Conservation (phyloP, 2,888 invertebrate genomes). For the Lasioglossum calceatum region DNA sequence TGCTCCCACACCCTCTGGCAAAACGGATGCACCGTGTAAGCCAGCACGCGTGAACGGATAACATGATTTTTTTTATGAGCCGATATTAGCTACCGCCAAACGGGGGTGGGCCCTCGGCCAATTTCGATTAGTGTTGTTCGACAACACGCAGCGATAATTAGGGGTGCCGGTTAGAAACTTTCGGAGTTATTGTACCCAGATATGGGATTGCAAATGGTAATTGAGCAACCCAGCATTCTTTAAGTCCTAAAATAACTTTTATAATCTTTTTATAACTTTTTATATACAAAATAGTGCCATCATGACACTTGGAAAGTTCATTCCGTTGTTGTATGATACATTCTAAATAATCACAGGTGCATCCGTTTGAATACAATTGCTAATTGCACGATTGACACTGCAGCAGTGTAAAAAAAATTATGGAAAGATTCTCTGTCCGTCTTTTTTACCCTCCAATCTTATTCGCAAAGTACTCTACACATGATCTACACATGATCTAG, state of each 20-base stretch:
- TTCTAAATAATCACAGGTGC: neutral
- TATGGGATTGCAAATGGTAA: too few relatives aligned
- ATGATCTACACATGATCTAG: neutral
- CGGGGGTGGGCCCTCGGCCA: neutral
- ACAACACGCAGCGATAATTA: neutral
- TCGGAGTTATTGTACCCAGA: neutral
- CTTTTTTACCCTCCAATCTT: neutral
- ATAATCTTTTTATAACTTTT: too few relatives aligned
- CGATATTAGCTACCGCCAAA: conserved; percentile 21
- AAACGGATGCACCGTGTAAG: conserved; percentile 50
- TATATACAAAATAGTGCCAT: too few relatives aligned
- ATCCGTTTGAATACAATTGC: neutral
- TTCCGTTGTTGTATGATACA: neutral
- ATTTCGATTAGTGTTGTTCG: conserved; percentile 3
- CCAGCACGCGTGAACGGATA: conserved; percentile 32
- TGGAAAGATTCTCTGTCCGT: too few relatives aligned
- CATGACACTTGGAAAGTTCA: neutral
- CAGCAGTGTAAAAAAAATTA: too few relatives aligned
- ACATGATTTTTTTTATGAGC: conserved; percentile 34
- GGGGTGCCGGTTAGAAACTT: neutral
- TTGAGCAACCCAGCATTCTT: too few relatives aligned
- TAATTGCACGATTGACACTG: too few relatives aligned
- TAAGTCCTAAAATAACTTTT: too few relatives aligned
- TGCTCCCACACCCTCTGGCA: conserved; percentile 1
- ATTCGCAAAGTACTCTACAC: neutral